A percentile compares a stretch with the other conserved stretches of the same genome.
phyloP scores from a whole-genome alignment of 2,797 vertebrate genomes.

The Chrysocyon brachyurus region DNA sequence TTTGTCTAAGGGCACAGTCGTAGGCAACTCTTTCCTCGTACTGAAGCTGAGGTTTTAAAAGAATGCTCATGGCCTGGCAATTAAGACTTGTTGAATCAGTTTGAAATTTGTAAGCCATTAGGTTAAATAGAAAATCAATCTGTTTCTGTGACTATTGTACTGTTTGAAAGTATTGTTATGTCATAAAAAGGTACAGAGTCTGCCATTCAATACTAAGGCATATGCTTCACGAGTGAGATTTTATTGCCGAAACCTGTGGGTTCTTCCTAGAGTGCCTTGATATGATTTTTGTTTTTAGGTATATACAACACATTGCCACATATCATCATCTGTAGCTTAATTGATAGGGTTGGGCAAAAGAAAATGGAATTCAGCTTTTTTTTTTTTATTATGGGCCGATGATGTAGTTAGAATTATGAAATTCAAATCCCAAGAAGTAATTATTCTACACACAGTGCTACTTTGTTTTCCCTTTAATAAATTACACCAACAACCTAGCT shows the following conservation, averaged over 20 bases:
- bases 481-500: neutral
- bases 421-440: neutral
- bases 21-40: neutral
- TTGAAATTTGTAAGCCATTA: conserved; percentile 30
- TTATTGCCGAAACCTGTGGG: conserved; percentile 18
- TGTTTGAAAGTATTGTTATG: neutral
- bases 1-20: neutral
- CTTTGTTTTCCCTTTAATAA: conserved; percentile 53
- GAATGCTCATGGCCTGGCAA: neutral
- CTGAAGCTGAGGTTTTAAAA: neutral
- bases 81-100: conserved; percentile 34
- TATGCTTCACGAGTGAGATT: conserved; percentile 63
- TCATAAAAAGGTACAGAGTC: conserved; percentile 47
- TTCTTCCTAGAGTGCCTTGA: neutral
- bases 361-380: neutral
- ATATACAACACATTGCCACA: neutral
- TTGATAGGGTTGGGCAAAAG: neutral
- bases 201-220: conserved; percentile 10
- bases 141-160: neutral
- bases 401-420: conserved; percentile 43
- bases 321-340: neutral
- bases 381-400: neutral
- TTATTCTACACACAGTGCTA: neutral
- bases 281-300: conserved; percentile 62
- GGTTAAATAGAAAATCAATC: conserved; percentile 23